Evolutionary conservation across 2,797 vertebrate species (phyloP), one percentile per base, ranked within the genome.

Genomic region (Neomorphus geoffroyi): DNA sequence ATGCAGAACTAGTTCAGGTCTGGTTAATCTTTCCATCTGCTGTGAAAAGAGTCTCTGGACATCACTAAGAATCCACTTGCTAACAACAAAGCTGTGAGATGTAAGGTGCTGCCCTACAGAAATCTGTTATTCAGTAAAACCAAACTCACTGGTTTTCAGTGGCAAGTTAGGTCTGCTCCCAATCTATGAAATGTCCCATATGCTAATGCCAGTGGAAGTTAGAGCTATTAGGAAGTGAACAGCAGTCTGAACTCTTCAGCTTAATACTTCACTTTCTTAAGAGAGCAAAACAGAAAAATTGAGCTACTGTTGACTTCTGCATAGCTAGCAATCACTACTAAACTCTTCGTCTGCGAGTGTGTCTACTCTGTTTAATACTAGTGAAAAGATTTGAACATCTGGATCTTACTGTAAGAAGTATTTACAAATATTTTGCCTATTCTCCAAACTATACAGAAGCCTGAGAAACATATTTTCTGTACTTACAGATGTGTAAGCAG

Each of bases 401-500:
- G 21, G 80, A 77, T 51, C 28, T 78, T 70, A 77, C 11, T 64
- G 1, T 10, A 69, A 72, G 10, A 74, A 50, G 9, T 26, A 72
- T 56, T 69, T 85, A 4, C 80, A 82, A 89, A 53, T 51, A 61
- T 13, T 62, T 48, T 41, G 22, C 23, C 30, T 53, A 6, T 21
- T 86, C 24, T 83, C 39, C 30, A 66, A 85, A 65, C 17, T 15
- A 64, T 6, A 64, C 0, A 3, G 5, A 51, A 70, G 19, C 7
- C 65, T 77, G 48, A 88, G 51, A 84, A 2, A 6, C 39, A n/a
- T 27, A 27, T 61, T 56, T 83, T 54, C 26, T 75, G 13, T 86
- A 98, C 99, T 98, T 97, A 99, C 99, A 17, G 99, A 99, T 13
- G 99, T 99, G 96, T 99, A 99, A 15, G 99, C 99, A 2, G 99